These are phyloP conservation scores for Sclerodermus sp. DNA, from an alignment of 2,888 invertebrate genomes.

Conservation along the genomic window DNA sequence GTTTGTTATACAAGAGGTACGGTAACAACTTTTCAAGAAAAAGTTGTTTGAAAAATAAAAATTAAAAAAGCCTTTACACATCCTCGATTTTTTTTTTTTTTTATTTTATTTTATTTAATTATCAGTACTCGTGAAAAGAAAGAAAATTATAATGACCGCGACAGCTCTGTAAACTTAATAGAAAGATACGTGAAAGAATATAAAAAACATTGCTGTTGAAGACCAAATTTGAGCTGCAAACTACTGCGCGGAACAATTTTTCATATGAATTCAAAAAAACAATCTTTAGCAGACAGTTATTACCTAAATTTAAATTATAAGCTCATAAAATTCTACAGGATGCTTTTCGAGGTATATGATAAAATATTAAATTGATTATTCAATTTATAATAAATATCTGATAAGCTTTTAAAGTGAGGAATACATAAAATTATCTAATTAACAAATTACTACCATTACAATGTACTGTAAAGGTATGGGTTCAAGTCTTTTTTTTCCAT, in stretches of 20 bases:
- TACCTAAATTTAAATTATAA: no score
- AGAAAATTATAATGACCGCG: conserved; percentile 14
- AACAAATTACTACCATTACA: no score
- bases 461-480: no score
- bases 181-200: conserved; percentile 24
- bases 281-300: no score
- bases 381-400: no score
- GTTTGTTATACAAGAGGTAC: conserved; percentile 51
- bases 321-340: no score
- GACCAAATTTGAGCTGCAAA: conserved; percentile 34
- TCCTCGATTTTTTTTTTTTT: conserved; percentile 46
- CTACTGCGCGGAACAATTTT: conserved; percentile 46
- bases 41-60: conserved; percentile 52
- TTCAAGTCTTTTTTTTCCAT: no score
- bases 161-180: conserved; percentile 28
- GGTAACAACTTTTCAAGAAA: conserved; percentile 48
- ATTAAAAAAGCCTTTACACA: conserved; percentile 51
- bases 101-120: conserved; percentile 36
- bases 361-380: no score
- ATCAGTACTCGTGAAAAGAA: conserved; percentile 19
- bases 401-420: background rate
- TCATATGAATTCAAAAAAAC: conserved; percentile 26
- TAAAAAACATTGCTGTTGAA: conserved; percentile 29
- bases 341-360: no score
- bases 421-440: no score